Base-by-base conservation (phyloP, 2,888 invertebrate species). In the Lasiommata megera region DNA sequence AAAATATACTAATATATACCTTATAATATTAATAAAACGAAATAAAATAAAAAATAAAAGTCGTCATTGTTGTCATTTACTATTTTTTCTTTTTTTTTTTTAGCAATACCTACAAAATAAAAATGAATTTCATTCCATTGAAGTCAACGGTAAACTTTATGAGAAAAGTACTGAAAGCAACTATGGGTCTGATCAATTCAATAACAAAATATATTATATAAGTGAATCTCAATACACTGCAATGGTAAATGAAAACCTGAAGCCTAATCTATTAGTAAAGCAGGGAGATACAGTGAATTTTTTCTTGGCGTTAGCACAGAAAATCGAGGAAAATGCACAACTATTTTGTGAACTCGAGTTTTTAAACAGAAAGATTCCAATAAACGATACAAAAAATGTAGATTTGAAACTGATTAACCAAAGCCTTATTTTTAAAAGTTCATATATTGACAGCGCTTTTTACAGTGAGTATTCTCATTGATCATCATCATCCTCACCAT, bases 331-430 rank as follows among this genome's bases (percentile, higher is more conserved):
- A 28, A 65, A 71, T 23, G 38, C 48, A 18, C 57, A 66, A 11
- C 43, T 69, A 12, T 66, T 73, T 48, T 66, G 68, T 46, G 67
- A 70, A 59, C 59, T 74, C 6, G 74, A 74, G 48, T 67, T 50
- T 43, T 57, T 67, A 14, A 60, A 66, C 17, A 61, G 73, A 18
- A 60, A 64, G 3, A 67, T 56, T 31, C 68, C 68, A 28, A 43
- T 68, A 1, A 56, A 64, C 11, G 64, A 69, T 36, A 61, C 60
- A 3, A 63, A 63, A 50, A 50, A 60, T 28, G 38, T 61, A 37
- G 71, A 73, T 36, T 64, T 72, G n/a, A 60, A 68, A 18, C 50
- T 74, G 18, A 65, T 74, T 7, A 56, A 46, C 5, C 63, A 68
- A 37, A 62, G 68, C 44, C 51, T 73, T 23, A 23, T 51, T 6